Conservation (phyloP, 2,113 vertebrate species). For the Otus sunia region DNA sequence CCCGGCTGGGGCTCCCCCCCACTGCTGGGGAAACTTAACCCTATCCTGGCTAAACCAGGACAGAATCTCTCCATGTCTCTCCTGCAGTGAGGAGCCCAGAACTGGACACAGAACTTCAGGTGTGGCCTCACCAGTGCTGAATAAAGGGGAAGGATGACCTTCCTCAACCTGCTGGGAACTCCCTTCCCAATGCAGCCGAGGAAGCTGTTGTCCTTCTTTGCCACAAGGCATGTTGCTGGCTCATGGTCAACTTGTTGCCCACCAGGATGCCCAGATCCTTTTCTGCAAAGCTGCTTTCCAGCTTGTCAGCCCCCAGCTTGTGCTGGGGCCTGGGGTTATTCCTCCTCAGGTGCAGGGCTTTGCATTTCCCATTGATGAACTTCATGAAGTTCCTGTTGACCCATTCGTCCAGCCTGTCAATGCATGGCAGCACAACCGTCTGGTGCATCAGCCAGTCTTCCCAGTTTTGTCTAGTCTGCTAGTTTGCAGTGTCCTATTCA, state of each 20-base stretch:
- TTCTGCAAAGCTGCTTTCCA: neutral
- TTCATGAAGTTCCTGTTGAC: neutral
- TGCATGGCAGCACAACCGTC: neutral
- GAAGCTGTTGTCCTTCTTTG: neutral
- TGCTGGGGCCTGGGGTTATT: neutral
- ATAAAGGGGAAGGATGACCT: neutral
- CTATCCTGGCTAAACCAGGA: too few species aligned
- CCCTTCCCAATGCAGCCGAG: neutral
- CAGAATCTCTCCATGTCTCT: neutral
- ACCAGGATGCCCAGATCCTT: neutral
- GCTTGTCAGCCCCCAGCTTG: neutral
- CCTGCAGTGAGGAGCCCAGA: neutral
- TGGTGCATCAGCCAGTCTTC: neutral
- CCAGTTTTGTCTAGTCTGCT: neutral
- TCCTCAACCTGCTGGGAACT: neutral
- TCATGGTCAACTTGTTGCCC: neutral
- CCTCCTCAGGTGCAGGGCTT: neutral
- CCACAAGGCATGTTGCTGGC: rapidly evolving
- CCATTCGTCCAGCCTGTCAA: neutral
- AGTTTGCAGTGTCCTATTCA: neutral
- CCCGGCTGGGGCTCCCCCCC: too few species aligned
- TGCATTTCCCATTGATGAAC: neutral
- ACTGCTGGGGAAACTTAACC: too few species aligned
- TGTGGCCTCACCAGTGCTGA: neutral
- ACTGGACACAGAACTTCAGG: neutral